A percentile compares a stretch with the other conserved stretches of the same genome.
phyloP scores from a whole-genome alignment of 2,113 vertebrate genomes.

The Brachionichthys hirsutus region DNA sequence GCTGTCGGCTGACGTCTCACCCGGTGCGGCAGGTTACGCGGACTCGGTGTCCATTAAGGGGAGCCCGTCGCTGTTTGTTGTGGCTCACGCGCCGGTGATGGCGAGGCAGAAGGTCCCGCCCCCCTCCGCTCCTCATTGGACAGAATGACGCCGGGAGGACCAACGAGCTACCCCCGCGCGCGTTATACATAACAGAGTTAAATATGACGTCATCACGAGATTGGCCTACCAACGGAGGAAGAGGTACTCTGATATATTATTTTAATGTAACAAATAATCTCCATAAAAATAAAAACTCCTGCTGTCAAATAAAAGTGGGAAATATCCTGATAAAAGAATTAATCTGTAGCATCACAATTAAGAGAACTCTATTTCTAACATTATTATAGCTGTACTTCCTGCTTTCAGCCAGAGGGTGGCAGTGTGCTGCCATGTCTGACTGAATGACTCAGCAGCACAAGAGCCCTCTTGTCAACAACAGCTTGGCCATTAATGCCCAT shows the following conservation, averaged over 20 bases:
- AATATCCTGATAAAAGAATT: no score
- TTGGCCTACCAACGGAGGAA: no score
- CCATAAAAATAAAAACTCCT: no score
- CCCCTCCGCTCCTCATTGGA: constrained; percentile 46
- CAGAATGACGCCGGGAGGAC: not conserved
- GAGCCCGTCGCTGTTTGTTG: constrained; percentile 24
- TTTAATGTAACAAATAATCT: no score
- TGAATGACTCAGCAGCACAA: constrained; percentile 8
- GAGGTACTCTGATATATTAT: no score
- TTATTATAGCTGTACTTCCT: no score
- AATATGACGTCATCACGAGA: no score
- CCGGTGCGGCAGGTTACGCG: constrained; percentile 18
- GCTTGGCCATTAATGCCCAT: constrained; percentile 10
- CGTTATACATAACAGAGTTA: no score
- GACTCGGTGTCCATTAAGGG: constrained; percentile 11
- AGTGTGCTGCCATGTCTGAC: constrained; percentile 49
- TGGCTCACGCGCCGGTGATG: constrained; percentile 4
- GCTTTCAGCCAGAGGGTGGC: constrained; percentile 57
- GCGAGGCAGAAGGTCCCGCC: constrained; percentile 3
- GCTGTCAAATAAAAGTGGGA: no score
- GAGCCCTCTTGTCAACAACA: constrained; percentile 14
- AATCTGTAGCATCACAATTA: no score
- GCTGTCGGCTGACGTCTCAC: constrained; percentile 23
- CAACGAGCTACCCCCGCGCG: no score
- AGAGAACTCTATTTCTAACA: no score